phyloP scores from a whole-genome alignment of 2,797 vertebrate genomes.

The Hydrophis major region DNA sequence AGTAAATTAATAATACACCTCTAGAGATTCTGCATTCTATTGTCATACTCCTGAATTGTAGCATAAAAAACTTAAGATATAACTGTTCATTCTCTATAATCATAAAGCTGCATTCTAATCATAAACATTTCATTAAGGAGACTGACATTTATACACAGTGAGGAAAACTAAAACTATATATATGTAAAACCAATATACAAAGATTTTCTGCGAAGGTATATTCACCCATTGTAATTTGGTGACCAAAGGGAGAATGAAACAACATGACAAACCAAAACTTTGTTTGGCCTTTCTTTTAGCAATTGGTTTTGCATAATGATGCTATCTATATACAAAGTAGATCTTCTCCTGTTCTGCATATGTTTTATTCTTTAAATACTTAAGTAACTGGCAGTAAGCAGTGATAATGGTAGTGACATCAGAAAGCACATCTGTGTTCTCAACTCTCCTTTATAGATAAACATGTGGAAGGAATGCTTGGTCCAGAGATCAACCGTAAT shows the following conservation, averaged over 20 bases:
- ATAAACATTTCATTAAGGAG: neutral
- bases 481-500: neutral
- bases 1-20: neutral
- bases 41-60: neutral
- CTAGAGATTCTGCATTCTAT: neutral
- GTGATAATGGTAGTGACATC: neutral
- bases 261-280: neutral
- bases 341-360: neutral
- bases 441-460: neutral
- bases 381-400: neutral
- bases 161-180: neutral
- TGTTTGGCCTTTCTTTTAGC: neutral
- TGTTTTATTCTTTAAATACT: neutral
- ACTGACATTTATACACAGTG: neutral
- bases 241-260: neutral
- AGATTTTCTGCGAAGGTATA: neutral
- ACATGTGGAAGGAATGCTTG: neutral
- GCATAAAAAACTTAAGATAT: neutral
- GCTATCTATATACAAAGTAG: neutral
- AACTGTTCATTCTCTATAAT: neutral
- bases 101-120: neutral
- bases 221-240: neutral
- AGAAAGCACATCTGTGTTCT: neutral
- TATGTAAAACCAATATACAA: neutral
- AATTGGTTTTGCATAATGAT: neutral